Percentiles rank a stretch among this genome's conserved stretches.
These are phyloP conservation scores for Sarcophaga carnaria DNA, from an alignment of 2,888 invertebrate genomes.

Conservation along the genomic window DNA sequence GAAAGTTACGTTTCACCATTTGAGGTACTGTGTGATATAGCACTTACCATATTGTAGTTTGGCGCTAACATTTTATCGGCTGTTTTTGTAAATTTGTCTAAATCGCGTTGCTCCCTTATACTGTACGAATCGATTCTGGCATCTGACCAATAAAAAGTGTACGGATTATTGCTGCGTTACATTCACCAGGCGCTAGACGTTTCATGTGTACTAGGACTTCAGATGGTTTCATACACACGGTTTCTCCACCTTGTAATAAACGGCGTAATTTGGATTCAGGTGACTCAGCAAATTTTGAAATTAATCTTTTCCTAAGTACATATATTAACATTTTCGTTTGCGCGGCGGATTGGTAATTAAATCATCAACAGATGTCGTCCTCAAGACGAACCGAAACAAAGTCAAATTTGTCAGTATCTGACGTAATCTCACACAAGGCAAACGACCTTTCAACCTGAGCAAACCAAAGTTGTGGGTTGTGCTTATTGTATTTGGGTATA, in stretches of 20 bases:
- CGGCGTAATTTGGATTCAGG: slow-evolving; percentile 6
- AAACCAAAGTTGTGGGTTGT: too few species aligned
- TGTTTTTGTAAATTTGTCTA: slow-evolving; percentile 56
- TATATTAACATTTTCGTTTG: neutral
- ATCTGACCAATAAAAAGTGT: slow-evolving; percentile 62
- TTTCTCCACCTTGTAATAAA: slow-evolving; percentile 56
- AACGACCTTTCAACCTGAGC: too few species aligned
- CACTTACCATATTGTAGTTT: slow-evolving; percentile 10
- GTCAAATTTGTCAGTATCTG: too few species aligned
- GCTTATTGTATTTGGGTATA: too few species aligned
- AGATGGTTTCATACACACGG: slow-evolving; percentile 51
- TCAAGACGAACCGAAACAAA: too few species aligned
- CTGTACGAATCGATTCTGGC: slow-evolving; percentile 51
- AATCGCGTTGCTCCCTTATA: slow-evolving; percentile 48
- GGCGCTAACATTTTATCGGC: slow-evolving; percentile 63
- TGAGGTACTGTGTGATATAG: neutral
- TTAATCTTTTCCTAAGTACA: slow-evolving; percentile 16
- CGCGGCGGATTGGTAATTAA: slow-evolving; percentile 14
- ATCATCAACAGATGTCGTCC: slow-evolving; percentile 28
- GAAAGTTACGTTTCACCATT: too few species aligned
- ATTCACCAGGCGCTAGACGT: slow-evolving; percentile 58
- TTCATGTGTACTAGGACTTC: slow-evolving; percentile 64
- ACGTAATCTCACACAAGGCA: too few species aligned
- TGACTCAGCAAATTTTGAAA: slow-evolving; percentile 52
- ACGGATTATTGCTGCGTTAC: slow-evolving; percentile 57